Percentiles rank a stretch among this genome's conserved stretches.
Evolutionary conservation across 1,140 invertebrate species (phyloP).

Genomic region (Phymastichus coffea): DNA sequence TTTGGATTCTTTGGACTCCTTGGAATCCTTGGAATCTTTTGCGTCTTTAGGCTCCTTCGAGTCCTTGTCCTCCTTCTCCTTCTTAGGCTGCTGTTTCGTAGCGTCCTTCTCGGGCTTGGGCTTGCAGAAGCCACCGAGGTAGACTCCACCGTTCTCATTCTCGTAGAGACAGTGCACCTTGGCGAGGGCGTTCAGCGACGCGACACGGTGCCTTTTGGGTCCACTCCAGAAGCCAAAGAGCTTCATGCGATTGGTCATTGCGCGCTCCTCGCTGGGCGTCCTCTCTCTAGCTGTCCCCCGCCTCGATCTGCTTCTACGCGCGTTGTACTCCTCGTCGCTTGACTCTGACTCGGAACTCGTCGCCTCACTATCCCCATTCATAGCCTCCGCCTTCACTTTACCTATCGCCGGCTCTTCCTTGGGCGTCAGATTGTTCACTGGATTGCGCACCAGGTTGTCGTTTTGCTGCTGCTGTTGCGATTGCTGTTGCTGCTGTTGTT

Average conservation of each 20-base stretch:
- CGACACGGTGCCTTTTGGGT: slow-evolving; percentile 79
- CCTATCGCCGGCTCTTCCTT: neutral
- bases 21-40: slow-evolving; percentile 39
- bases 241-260: slow-evolving; percentile 50
- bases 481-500: slow-evolving; percentile 30
- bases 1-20: slow-evolving; percentile 16
- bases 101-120: slow-evolving; percentile 51
- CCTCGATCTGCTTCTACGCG: neutral
- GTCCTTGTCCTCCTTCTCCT: slow-evolving; percentile 32
- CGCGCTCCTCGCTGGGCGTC: slow-evolving; percentile 44
- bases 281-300: slow-evolving; percentile 37
- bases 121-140: slow-evolving; percentile 61
- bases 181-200: slow-evolving; percentile 85
- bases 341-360: slow-evolving; percentile 41
- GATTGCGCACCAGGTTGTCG: neutral
- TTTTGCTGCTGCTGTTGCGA: neutral
- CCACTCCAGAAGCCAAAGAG: slow-evolving; percentile 65
- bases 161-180: slow-evolving; percentile 91
- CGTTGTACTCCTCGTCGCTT: slow-evolving; percentile 35
- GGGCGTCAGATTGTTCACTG: too few species aligned
- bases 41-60: slow-evolving; percentile 40
- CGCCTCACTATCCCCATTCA: slow-evolving; percentile 35
- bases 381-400: slow-evolving; percentile 45
- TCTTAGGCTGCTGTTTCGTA: slow-evolving; percentile 38
- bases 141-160: slow-evolving; percentile 76